Conservation (phyloP, 2,113 vertebrate genomes). For the Chaetops frenatus region DNA sequence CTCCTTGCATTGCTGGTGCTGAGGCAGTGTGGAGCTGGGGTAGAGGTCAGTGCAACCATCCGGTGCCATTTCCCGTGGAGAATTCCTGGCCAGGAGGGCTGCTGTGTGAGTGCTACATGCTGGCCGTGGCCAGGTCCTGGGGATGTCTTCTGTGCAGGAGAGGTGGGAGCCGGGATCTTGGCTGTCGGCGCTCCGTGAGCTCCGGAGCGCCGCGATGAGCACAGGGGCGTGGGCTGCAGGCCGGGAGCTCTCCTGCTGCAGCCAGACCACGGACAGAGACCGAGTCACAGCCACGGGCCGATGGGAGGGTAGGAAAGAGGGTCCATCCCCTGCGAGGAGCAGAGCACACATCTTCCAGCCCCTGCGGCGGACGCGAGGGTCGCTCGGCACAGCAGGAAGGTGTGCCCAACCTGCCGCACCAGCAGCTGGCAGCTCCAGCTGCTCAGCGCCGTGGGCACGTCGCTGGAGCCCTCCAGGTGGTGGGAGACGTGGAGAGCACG, state of each 20-base stretch:
- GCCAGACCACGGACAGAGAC: background rate
- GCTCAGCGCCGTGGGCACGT: fast-evolving
- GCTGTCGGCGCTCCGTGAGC: background rate
- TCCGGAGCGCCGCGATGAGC: background rate
- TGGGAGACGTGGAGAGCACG: fast-evolving
- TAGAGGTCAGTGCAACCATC: background rate
- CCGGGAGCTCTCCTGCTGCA: background rate
- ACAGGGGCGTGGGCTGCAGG: background rate
- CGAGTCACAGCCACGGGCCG: background rate
- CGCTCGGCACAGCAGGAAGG: background rate
- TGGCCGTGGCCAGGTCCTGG: background rate
- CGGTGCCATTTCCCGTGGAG: background rate
- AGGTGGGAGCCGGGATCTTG: background rate
- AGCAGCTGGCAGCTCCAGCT: background rate
- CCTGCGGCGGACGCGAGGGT: background rate
- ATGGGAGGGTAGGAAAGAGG: background rate
- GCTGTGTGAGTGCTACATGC: background rate
- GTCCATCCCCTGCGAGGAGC: background rate
- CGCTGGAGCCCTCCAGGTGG: background rate
- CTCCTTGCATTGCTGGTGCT: constrained; percentile 50
- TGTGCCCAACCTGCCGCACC: fast-evolving
- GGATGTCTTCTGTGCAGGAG: background rate
- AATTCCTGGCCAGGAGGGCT: background rate
- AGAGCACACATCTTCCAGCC: background rate
- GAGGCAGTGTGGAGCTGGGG: constrained; percentile 40